These are phyloP conservation scores for Pseudocheirus occidentalis DNA, from an alignment of 2,797 vertebrate genomes.

Conservation along the genomic window DNA sequence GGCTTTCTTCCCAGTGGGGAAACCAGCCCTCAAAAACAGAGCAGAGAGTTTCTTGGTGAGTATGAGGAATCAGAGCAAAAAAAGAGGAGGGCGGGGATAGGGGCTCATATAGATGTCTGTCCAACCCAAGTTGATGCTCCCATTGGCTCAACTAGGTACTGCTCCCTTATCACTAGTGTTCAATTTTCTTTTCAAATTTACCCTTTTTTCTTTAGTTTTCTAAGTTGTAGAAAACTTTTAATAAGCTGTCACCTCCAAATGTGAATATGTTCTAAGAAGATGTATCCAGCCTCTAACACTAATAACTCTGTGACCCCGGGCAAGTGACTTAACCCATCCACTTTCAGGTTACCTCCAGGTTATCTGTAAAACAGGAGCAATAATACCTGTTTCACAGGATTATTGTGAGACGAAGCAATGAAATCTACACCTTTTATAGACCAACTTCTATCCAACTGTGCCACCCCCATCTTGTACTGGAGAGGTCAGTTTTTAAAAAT, in stretches of 20 bases:
- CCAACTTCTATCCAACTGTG: not conserved
- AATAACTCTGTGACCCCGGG: not conserved
- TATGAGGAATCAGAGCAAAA: not conserved
- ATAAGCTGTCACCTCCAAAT: not conserved
- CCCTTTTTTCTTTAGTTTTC: not conserved
- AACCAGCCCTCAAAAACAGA: conserved; percentile 20
- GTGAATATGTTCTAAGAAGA: not conserved
- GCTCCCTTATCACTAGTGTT: not conserved
- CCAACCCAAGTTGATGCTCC: not conserved
- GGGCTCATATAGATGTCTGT: not conserved
- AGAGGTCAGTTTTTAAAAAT: not conserved
- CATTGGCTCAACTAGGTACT: not conserved
- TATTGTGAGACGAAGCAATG: not conserved
- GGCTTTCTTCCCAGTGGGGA: not conserved
- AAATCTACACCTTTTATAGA: not conserved
- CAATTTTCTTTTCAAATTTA: conserved; percentile 27
- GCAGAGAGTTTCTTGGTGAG: not conserved
- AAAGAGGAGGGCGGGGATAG: no score
- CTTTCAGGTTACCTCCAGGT: not conserved
- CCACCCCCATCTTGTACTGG: not conserved
- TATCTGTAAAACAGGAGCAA: not conserved
- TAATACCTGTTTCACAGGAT: not conserved
- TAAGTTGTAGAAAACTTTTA: not conserved
- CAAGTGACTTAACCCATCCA: not conserved
- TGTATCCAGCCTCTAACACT: not conserved